Base-by-base conservation (phyloP, 2,113 vertebrate species). In the Nansenia antarctica region DNA sequence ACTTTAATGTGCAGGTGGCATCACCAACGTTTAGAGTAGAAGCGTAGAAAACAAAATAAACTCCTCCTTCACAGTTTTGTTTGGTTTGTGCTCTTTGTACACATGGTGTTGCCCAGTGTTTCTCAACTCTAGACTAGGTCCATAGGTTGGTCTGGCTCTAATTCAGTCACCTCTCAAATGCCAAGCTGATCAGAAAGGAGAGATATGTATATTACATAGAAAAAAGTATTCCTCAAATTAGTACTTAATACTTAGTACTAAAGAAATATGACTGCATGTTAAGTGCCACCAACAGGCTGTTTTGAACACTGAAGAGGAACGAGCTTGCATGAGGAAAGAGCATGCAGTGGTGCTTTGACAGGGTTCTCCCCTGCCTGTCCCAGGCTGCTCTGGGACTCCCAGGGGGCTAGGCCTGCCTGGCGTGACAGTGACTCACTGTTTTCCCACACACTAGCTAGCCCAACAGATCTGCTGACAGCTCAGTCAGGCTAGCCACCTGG, bases 401-500 rank as follows among this genome's bases (percentile, higher is more conserved):
- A 55, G 81, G 76, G 87, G 70, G 49, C 72, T 1, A 35, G 42
- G 5, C 42, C 65, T 74, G 70, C 70, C 66, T 22, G 3, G 24
- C 8, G 59, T 68, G 76, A 78, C 70, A 32, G 67, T 76, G 76
- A 66, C 74, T 80, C 79, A n/a, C 20, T 53, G 45, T 4, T 49
- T 20, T 2, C 20, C 14, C n/a, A 49, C 45, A 49, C n/a, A n/a
- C 14, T 15, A 15, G 5, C 65, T 63, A 27, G 2, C 60, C 58
- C 62, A 34, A 5, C 77, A 78, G 77, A 87, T 73, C 65, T 85
- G 84, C 86, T 86, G 86, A 88, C 80, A 32, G 73, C n/a, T 57
- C 81, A 72, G 64, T 47, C 22, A 14, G 2, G 39, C 34, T 53
- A 5, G 59, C 69, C 81, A 68, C 62, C 73, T 74, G 84, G 72